A percentile compares a stretch with the other conserved stretches of the same genome.
These are phyloP conservation scores for Odobenus rosmarus DNA, from an alignment of 2,113 vertebrate genomes.

Conservation along the genomic window DNA sequence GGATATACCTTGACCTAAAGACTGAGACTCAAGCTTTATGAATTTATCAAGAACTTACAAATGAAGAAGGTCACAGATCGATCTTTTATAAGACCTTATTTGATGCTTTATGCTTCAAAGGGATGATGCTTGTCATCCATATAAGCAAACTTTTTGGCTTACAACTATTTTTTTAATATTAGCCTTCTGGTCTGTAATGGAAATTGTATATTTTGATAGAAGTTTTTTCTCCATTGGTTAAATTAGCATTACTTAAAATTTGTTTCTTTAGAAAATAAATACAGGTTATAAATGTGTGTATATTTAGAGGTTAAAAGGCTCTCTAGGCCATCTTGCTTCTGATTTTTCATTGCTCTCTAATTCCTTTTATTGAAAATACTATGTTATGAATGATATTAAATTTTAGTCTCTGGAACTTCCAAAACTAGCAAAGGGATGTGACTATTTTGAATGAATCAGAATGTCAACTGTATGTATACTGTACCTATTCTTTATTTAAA, in stretches of 20 bases:
- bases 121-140: slow-evolving; percentile 83
- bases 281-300: slow-evolving; percentile 81
- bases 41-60: slow-evolving; percentile 84
- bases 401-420: slow-evolving; percentile 84
- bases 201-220: slow-evolving; percentile 95
- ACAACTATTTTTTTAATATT: slow-evolving; percentile 92
- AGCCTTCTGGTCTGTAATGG: slow-evolving; percentile 90
- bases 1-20: slow-evolving; percentile 82
- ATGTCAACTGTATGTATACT: slow-evolving; percentile 84
- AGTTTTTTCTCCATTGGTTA: slow-evolving; percentile 89
- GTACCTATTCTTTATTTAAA: slow-evolving; percentile 85
- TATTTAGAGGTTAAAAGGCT: slow-evolving; percentile 83
- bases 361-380: slow-evolving; percentile 85
- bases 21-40: slow-evolving; percentile 81
- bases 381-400: slow-evolving; percentile 84
- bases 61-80: slow-evolving; percentile 82
- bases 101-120: slow-evolving; percentile 84
- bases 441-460: slow-evolving; percentile 84
- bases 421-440: slow-evolving; percentile 83
- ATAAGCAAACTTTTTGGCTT: slow-evolving; percentile 89
- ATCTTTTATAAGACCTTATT: slow-evolving; percentile 86
- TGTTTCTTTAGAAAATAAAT: slow-evolving; percentile 86
- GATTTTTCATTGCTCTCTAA: slow-evolving; percentile 87
- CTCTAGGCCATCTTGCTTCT: slow-evolving; percentile 86
- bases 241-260: slow-evolving; percentile 87